Evolutionary conservation across 1,140 invertebrate genomes (phyloP).

Genomic region (Formica exsecta): DNA sequence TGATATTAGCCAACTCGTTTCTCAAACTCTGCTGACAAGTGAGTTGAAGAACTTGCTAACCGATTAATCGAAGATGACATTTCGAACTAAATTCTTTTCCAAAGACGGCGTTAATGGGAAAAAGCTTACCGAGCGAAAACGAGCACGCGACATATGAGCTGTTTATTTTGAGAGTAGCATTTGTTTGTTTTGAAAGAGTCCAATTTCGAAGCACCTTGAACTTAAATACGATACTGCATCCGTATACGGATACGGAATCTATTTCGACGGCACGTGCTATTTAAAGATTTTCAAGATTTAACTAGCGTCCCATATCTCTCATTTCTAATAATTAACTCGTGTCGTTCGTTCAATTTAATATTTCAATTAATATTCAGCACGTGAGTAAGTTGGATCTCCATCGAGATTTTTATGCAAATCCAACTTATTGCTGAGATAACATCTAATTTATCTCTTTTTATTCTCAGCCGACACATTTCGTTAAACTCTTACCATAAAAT

Average conservation of each 20-base stretch:
- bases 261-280: constrained; percentile 14
- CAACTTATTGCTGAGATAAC: no score
- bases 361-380: constrained; percentile 32
- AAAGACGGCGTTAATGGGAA: constrained; percentile 40
- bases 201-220: constrained; percentile 54
- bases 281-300: constrained; percentile 40
- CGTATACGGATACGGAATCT: not conserved
- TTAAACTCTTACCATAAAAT: not conserved
- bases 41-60: constrained; percentile 9
- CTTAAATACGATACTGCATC: constrained; percentile 46
- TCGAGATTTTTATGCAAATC: not conserved
- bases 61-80: constrained; percentile 33
- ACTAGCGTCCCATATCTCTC: not conserved
- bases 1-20: not conserved
- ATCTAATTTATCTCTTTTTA: not conserved
- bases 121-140: constrained; percentile 43
- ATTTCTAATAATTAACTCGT: not conserved
- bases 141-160: not conserved
- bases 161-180: constrained; percentile 40
- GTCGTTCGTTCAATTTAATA: not conserved
- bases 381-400: constrained; percentile 6
- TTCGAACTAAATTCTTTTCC: not conserved
- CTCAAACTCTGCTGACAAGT: constrained; percentile 24
- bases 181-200: constrained; percentile 48
- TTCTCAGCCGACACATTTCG: not conserved